Evolutionary conservation across 1,140 invertebrate genomes (phyloP).

Genomic region (Andricus grossulariae): DNA sequence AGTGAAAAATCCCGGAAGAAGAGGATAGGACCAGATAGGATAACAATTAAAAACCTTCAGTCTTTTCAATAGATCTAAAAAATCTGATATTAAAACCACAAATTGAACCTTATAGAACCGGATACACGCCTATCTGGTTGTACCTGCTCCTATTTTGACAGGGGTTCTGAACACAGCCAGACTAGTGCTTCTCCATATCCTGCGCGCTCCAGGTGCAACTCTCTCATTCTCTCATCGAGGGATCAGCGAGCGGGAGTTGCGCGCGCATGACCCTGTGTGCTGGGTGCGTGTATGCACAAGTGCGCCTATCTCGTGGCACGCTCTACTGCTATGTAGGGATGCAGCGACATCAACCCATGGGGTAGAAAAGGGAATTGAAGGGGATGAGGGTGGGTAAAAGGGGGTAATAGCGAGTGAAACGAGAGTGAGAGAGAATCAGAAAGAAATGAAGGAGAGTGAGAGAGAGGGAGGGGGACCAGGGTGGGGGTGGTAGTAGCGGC

Average conservation of each 20-base stretch:
- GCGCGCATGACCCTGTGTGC: neutral
- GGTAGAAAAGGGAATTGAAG: slow-evolving; percentile 22
- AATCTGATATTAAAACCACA: no score
- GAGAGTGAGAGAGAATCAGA: slow-evolving; percentile 40
- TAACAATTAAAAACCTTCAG: no score
- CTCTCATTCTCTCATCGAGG: neutral
- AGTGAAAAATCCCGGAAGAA: no score
- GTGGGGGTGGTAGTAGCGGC: slow-evolving; percentile 67
- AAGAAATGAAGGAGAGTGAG: slow-evolving; percentile 39
- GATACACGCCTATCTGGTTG: no score
- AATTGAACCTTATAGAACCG: no score
- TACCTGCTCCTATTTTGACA: no score
- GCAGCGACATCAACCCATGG: slow-evolving; percentile 17
- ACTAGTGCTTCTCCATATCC: neutral
- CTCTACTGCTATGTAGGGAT: slow-evolving; percentile 39
- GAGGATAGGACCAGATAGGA: no score
- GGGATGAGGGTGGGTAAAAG: slow-evolving; percentile 22
- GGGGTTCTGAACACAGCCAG: neutral
- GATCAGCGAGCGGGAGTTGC: neutral
- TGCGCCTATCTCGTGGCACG: slow-evolving; percentile 20
- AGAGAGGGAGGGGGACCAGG: slow-evolving; percentile 44
- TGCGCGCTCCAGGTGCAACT: neutral
- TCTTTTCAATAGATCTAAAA: no score
- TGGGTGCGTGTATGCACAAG: neutral
- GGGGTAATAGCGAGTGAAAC: slow-evolving; percentile 31